Percentiles rank a stretch among this genome's conserved stretches.
phyloP scores from a whole-genome alignment of 2,797 vertebrate species.

The Crocodylus rhombifer region DNA sequence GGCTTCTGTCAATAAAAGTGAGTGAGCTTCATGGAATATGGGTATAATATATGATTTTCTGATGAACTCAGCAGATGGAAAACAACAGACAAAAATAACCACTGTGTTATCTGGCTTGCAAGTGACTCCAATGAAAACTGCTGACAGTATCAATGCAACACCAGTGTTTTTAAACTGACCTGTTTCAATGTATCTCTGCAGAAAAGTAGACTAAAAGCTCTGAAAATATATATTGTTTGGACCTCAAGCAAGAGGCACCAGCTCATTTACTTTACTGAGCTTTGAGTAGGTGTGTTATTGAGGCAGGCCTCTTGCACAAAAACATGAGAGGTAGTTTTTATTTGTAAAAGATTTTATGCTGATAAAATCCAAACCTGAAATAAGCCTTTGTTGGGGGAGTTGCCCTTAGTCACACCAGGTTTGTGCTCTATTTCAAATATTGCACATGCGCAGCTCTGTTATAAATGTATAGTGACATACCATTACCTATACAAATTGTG shows the following conservation, averaged over 20 bases:
- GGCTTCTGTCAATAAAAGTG: not conserved
- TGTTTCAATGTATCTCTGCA: not conserved
- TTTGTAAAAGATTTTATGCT: not conserved
- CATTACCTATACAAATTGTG: not conserved
- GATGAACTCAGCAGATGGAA: not conserved
- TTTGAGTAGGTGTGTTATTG: not conserved
- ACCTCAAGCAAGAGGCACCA: not conserved
- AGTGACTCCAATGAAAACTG: not conserved
- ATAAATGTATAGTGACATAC: not conserved
- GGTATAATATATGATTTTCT: not conserved
- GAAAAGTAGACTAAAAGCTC: not conserved
- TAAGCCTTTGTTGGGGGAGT: not conserved
- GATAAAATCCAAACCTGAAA: not conserved
- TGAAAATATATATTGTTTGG: not conserved
- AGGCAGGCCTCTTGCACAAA: not conserved
- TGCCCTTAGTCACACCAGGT: not conserved
- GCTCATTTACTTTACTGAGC: not conserved
- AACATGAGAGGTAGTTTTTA: not conserved
- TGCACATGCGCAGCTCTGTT: not conserved
- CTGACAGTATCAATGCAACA: not conserved
- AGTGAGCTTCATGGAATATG: not conserved
- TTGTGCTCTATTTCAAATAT: not conserved
- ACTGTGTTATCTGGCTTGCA: not conserved
- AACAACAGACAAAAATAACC: accelerated
- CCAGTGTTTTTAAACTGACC: not conserved